Evolutionary conservation across 2,797 vertebrate species (phyloP), one percentile per base, ranked within the genome.

Genomic region (Oreochromis grahami): DNA sequence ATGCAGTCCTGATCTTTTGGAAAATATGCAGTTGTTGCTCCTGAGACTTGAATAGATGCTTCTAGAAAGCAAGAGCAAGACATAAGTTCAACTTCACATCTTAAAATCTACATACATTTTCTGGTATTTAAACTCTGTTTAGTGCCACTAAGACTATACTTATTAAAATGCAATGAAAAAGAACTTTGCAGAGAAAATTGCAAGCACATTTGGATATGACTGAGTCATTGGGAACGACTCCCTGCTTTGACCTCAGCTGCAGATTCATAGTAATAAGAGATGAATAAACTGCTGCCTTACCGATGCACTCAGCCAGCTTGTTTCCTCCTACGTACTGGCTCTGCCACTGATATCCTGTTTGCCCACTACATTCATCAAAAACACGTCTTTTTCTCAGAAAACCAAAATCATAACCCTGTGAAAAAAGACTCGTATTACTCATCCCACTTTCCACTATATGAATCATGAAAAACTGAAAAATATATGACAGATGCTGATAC

Each of bases 391-490:
- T 91, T 82, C 97, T 94, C 0, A 96, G 5, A 56, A 97, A 97
- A 0, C 2, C 21, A 26, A 97, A 98, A 76, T 98, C 97, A 45
- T 94, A 96, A 29, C 95, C 96, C 96, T 96, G 91, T 29, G 58
- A 70, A 77, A 68, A 26, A 53, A 70, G 85, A 85, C 3, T 29
- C 3, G 8, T 2, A 7, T 24, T 11, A 63, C 13, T 29, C 12
- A 3, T 56, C 2, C 3, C 21, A 5, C 60, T 52, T 36, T 8
- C 2, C 3, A 7, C 26, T 50, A 2, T 7, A 1, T 74, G 70
- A 74, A 50, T 74, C 17, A 32, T 19, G 7, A 21, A 60, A 55
- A 55, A 8, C 10, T 8, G 6, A 32, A 41, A 21, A 41, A 26
- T 29, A 32, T 0, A 32, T 1, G 15, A 72, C 4, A 29, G 68